Base-by-base conservation (phyloP, 2,113 vertebrate genomes). In the Coreoperca whiteheadi region DNA sequence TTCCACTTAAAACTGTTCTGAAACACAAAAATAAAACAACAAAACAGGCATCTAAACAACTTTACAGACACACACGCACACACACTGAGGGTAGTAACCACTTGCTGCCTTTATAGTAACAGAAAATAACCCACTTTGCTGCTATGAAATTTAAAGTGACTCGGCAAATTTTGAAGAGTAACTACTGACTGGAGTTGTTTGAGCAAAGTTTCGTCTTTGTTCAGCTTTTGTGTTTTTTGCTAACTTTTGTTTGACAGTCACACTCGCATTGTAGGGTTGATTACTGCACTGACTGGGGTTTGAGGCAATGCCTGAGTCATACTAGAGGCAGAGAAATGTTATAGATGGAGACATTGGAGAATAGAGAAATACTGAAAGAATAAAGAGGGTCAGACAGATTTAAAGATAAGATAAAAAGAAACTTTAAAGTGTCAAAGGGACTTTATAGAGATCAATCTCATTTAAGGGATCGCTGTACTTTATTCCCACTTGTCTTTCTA, bases 151-250 rank as follows among this genome's bases (percentile, higher is more conserved):
- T 11, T 54, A 59, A 53, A 75, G 20, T 41, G 54, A 77, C 28
- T 50, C 76, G 56, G 71, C 59, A 66, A 50, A 48, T 82, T 65
- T 77, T 74, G 60, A 60, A 63, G 30, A 43, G 43, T 77, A 65
- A 46, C 69, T 34, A 53, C 70, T 53, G 43, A 67, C 30, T 50
- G 12, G 37, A 70, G 50, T 48, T 43, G 66, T 73, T 71, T 43
- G 66, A 76, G 10, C 37, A 32, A 70, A 32, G 50, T 68, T 68
- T 82, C 37, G n/a, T 46, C 11, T 50, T 37, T 41, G 48, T 50
- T 72, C 23, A 37, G 66, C 23, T 63, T 71, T 75, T 75, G 8
- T 48, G 37, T 57, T 8, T 64, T 65, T 68, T 46, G 32, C 67
- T 59, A n/a, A 66, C 14, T 39, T 74, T 46, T 41, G 9, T 57